Evolutionary conservation across 1,140 invertebrate genomes (phyloP), one percentile per base, ranked within the genome.

Genomic region (Panagrolaimus sp.): DNA sequence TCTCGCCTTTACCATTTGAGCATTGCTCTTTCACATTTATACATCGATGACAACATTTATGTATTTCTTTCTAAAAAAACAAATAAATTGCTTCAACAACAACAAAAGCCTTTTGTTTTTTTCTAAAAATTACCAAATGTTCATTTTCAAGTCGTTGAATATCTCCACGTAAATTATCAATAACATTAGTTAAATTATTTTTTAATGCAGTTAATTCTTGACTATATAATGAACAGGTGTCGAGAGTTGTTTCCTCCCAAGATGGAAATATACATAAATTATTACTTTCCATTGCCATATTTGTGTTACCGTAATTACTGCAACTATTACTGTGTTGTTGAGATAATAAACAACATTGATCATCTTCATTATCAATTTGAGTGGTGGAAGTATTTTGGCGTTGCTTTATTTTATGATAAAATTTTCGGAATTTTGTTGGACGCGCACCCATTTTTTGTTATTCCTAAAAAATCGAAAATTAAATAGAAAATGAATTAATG

Each of bases 391-490:
- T 9, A 15, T 69, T 69, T 24, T 67, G 21, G 15, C 46, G 64
- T 15, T 21, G 28, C 24, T 28, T 43, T 14, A 70, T 8, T 48
- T 70, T 70, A 9, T 63, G 64, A 38, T 52, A 65, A n/a, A 70
- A 67, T 68, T 58, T 68, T 38, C 63, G 64, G 14, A 70, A 67
- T 67, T 70, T 70, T 15, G 47, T 70, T 28, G 63, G 69, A 15
- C 62, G 63, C 15, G 65, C 69, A 26, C 69, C 69, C 69, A 70
- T 70, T 28, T 21, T 58, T 38, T n/a, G n/a, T n/a, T n/a, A n/a
- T 38, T 38, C 32, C 32, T 38, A 38, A 38, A 38, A 38, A 38
- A 38, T 4, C 32, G 7, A 4, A 38, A 38, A 38, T 4, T 4
- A 38, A 38, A 38, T 4, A 4, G 32, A 7, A 38, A 38, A 38